phyloP scores from a whole-genome alignment of 2,113 vertebrate species.

The Callionymus lyra region DNA sequence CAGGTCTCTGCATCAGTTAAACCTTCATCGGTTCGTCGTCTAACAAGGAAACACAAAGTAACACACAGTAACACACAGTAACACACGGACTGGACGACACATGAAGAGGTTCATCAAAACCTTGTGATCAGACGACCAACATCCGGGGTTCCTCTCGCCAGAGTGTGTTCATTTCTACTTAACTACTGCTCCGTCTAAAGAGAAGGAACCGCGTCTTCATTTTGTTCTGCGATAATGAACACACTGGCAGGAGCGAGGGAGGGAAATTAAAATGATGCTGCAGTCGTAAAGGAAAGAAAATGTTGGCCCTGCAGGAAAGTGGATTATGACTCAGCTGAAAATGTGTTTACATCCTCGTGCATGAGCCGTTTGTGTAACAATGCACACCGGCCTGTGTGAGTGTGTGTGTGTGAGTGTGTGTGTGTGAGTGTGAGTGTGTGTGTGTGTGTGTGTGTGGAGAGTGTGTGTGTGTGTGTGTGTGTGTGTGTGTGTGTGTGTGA shows the following conservation, averaged over 20 bases:
- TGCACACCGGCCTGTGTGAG: constrained; percentile 7
- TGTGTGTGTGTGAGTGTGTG: constrained; percentile 1
- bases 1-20: no score
- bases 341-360: constrained; percentile 13
- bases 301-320: constrained; percentile 23
- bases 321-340: constrained; percentile 37
- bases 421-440: not conserved
- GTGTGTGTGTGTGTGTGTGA: no score
- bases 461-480: no score
- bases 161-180: constrained; percentile 8
- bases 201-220: constrained; percentile 21
- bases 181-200: constrained; percentile 26
- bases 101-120: constrained; percentile 27
- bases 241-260: constrained; percentile 22
- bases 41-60: no score
- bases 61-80: constrained; percentile 8
- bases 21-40: no score
- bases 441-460: no score
- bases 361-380: constrained; percentile 10
- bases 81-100: not conserved
- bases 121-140: constrained; percentile 19
- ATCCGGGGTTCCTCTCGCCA: constrained; percentile 1
- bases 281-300: constrained; percentile 8
- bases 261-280: constrained; percentile 29
- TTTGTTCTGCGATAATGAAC: constrained; percentile 31